Conservation (phyloP, 2,113 vertebrate genomes). For the Poeciliopsis occidentalis region DNA sequence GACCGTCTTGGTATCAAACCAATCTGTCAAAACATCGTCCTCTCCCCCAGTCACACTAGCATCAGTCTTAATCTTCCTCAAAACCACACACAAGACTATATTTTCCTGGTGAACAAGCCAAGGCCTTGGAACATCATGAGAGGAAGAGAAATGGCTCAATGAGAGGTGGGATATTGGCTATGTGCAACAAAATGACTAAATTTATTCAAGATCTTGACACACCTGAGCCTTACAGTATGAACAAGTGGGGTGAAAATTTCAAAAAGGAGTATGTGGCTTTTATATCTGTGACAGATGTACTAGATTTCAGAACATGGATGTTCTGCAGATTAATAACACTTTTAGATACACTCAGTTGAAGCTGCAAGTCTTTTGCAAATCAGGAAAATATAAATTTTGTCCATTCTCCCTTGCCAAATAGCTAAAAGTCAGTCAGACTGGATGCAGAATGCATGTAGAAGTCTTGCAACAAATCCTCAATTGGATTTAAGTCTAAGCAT, state of each 20-base stretch:
- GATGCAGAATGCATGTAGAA: too few species aligned
- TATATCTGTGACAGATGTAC: conserved; percentile 19
- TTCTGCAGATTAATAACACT: conserved; percentile 10
- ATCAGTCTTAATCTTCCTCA: conserved; percentile 16
- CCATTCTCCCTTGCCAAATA: too few species aligned
- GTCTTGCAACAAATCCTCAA: too few species aligned
- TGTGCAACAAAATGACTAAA: conserved; percentile 28
- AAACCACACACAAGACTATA: conserved; percentile 14
- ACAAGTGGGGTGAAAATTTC: conserved; percentile 1
- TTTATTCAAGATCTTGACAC: conserved; percentile 30
- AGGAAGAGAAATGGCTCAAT: conserved; percentile 23
- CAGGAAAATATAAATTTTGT: too few species aligned
- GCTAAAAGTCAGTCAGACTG: too few species aligned
- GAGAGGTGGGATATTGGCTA: conserved; percentile 29
- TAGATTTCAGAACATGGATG: background rate
- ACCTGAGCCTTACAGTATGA: background rate
- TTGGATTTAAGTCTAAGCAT: too few species aligned
- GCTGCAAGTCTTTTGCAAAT: too few species aligned
- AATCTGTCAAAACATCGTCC: conserved; percentile 70
- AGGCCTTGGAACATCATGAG: conserved; percentile 33
- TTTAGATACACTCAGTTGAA: conserved; percentile 32
- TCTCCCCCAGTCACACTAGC: conserved; percentile 44
- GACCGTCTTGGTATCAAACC: conserved; percentile 40
- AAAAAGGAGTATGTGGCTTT: conserved; percentile 6
- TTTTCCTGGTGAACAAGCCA: conserved; percentile 18